Percentiles rank a stretch among this genome's conserved stretches.
These are phyloP conservation scores for Ochropleura plecta DNA, from an alignment of 2,888 invertebrate genomes.

Conservation along the genomic window DNA sequence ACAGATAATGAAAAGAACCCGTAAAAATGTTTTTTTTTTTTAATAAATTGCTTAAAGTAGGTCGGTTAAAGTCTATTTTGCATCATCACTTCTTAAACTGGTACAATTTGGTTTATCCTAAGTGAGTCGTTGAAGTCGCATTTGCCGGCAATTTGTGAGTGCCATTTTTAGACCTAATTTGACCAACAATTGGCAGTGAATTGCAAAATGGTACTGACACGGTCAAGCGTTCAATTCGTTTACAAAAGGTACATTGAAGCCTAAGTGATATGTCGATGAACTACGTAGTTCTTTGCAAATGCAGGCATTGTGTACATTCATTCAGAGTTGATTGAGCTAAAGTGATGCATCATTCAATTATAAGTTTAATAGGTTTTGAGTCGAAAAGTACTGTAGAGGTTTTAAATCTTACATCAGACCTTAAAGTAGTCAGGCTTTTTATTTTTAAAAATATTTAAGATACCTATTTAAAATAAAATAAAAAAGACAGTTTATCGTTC, in stretches of 20 bases:
- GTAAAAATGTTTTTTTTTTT: background rate
- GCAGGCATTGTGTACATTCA: constrained; percentile 13
- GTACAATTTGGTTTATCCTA: background rate
- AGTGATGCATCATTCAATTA: constrained; percentile 19
- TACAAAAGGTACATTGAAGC: constrained; percentile 43
- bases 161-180: constrained; percentile 43
- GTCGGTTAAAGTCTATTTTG: background rate
- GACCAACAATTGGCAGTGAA: constrained; percentile 41
- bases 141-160: constrained; percentile 7
- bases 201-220: constrained; percentile 41
- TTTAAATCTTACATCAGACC: too few species aligned
- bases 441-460: too few species aligned
- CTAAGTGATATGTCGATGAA: constrained; percentile 39
- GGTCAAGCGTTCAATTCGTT: constrained; percentile 45
- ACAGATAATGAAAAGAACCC: too few species aligned
- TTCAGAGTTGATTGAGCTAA: background rate
- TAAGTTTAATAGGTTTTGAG: background rate
- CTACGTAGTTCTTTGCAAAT: constrained; percentile 10
- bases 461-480: too few species aligned
- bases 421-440: too few species aligned
- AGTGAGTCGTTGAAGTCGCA: background rate
- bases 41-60: background rate
- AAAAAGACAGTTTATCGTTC: too few species aligned
- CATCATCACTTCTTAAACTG: background rate
- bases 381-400: background rate